Conservation (phyloP, 23 tunicate species). For the Botrylloides violaceus region DNA sequence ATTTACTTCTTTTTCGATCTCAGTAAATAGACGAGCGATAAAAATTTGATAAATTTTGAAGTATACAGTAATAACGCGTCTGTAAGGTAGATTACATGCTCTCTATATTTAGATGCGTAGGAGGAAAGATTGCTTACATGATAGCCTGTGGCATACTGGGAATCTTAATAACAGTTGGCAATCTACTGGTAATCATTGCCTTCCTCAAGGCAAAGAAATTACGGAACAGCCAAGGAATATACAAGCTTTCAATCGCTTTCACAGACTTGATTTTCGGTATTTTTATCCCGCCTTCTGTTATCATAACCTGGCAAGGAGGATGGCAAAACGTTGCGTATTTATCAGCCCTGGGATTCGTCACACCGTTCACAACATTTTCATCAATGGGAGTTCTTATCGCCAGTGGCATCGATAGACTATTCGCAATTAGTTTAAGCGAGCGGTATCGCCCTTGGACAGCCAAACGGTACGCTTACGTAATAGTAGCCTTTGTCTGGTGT, state of each 20-base stretch:
- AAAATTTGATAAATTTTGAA: background rate
- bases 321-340: background rate
- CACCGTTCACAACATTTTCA: slow-evolving; percentile 1
- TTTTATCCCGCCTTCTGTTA: background rate
- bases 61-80: background rate
- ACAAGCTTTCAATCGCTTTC: background rate
- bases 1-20: no score
- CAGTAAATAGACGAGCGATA: no score
- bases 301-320: background rate
- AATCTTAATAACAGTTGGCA: background rate
- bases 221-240: background rate
- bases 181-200: background rate
- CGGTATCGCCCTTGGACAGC: background rate
- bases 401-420: background rate
- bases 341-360: background rate
- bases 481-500: background rate
- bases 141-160: background rate
- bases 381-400: background rate
- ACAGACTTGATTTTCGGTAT: background rate
- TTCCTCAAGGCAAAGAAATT: background rate
- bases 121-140: background rate
- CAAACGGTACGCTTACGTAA: background rate
- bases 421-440: background rate
- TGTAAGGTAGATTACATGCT: background rate
- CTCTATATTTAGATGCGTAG: background rate